Percentiles rank a stretch among this genome's conserved stretches.
Conservation (phyloP, 2,888 invertebrate species). For the Serrognathus titanus region DNA sequence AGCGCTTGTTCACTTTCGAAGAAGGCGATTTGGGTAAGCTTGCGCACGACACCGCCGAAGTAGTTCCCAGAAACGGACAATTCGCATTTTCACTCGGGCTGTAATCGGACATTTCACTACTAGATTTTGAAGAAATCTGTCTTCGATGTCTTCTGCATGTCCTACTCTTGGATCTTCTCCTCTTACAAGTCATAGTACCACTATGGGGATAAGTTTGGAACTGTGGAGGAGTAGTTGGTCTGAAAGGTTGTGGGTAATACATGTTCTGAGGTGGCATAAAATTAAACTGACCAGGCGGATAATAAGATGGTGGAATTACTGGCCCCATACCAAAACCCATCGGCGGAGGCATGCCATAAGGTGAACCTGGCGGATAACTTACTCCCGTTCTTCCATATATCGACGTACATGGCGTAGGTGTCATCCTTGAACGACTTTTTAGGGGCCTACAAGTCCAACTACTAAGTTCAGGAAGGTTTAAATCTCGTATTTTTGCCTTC, state of each 20-base stretch:
- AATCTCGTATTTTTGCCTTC: constrained; percentile 26
- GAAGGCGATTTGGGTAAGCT: no score
- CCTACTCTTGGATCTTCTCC: background rate
- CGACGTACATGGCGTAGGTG: background rate
- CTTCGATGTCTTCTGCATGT: background rate
- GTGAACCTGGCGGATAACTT: background rate
- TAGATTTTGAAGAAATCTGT: background rate
- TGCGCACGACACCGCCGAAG: background rate
- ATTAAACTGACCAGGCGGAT: no score
- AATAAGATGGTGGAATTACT: background rate
- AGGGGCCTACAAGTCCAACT: background rate
- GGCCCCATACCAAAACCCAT: background rate
- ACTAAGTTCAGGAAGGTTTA: constrained; percentile 28
- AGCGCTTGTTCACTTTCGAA: no score
- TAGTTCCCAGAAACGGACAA: constrained; percentile 3
- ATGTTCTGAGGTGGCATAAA: no score
- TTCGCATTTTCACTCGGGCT: background rate
- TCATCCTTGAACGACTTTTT: background rate
- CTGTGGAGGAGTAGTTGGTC: background rate
- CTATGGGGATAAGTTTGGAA: background rate
- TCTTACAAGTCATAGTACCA: no score
- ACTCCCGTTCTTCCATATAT: background rate
- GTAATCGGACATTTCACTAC: background rate
- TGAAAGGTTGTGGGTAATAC: background rate
- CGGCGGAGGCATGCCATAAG: background rate